A percentile compares a stretch with the other conserved stretches of the same genome.
Evolutionary conservation across 2,113 vertebrate genomes (phyloP).

Genomic region (Geococcyx californianus): DNA sequence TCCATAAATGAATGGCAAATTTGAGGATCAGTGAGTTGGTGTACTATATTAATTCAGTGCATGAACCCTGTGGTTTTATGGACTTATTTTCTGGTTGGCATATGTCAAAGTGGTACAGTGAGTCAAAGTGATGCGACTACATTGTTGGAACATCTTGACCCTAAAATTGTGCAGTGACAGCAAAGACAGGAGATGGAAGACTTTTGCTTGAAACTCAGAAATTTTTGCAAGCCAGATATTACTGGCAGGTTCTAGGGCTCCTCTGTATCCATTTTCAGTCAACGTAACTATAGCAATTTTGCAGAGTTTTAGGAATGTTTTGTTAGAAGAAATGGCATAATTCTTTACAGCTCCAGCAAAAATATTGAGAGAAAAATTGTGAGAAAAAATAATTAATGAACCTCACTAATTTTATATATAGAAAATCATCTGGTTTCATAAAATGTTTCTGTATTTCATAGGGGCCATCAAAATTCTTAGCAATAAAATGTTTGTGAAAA

Average conservation of each 20-base stretch:
- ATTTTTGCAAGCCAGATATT: neutral
- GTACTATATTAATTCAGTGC: neutral
- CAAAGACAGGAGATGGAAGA: neutral
- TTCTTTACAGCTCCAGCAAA: neutral
- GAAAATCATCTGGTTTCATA: neutral
- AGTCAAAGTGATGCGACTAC: neutral
- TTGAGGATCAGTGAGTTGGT: neutral
- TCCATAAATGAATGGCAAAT: neutral
- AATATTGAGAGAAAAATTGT: neutral
- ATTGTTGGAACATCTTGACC: neutral
- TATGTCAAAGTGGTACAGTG: neutral
- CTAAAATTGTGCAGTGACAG: neutral
- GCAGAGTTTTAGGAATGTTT: neutral
- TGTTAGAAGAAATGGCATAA: neutral
- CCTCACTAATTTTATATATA: neutral
- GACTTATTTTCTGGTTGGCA: neutral
- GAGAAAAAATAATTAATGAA: neutral
- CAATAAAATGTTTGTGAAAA: neutral
- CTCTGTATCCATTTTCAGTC: neutral
- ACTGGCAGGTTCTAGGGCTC: neutral
- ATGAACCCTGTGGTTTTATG: neutral
- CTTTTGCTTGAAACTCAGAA: neutral
- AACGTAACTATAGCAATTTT: neutral
- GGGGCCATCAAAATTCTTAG: neutral
- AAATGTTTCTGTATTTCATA: neutral